Base-by-base conservation (phyloP, 1,140 invertebrate species). In the Calephelis nemesis region DNA sequence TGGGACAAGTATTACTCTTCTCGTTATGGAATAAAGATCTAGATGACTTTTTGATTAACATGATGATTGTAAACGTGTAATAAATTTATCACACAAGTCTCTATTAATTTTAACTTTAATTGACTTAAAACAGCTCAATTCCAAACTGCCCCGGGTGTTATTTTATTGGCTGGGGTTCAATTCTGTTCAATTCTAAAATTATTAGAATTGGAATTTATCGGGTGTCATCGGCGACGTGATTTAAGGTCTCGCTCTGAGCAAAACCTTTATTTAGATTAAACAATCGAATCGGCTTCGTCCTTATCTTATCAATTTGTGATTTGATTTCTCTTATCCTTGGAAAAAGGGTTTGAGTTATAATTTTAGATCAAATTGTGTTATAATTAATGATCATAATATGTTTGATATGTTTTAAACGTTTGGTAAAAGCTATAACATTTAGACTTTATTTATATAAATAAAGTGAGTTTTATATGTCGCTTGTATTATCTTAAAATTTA, bases 91-190 rank as follows among this genome's bases (percentile, higher is more conserved):
- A 45, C 42, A 45, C 42, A 45, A 45, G 42, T 45, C 42, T 42
- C 54, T 76, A 83, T 77, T 83, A 84, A 87, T 87, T 90, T 83
- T 62, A 71, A 71, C 54, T 77, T 82, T 84, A 82, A 84, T 84
- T 81, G 82, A 84, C 77, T 88, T 81, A 76, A 79, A 81, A 83
- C 70, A 78, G 76, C 73, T 83, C 80, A 83, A 88, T 91, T 82
- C 73, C 62, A 68, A 80, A 72, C 67, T 78, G 80, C 75, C 74
- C 70, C 60, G 66, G 78, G 79, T 81, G 74, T 86, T 81, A 75
- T 85, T 88, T 88, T 87, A 85, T 87, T 84, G 82, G 81, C 81
- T 76, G 76, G 79, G 79, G 75, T 84, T 79, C 81, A 77, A 76
- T 74, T 82, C 74, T 78, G 75, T 84, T 79, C 81, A 77, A 76